Evolutionary conservation across 1,140 invertebrate genomes (phyloP), one percentile per base, ranked within the genome.

Genomic region (Zaprionus tsacasi): DNA sequence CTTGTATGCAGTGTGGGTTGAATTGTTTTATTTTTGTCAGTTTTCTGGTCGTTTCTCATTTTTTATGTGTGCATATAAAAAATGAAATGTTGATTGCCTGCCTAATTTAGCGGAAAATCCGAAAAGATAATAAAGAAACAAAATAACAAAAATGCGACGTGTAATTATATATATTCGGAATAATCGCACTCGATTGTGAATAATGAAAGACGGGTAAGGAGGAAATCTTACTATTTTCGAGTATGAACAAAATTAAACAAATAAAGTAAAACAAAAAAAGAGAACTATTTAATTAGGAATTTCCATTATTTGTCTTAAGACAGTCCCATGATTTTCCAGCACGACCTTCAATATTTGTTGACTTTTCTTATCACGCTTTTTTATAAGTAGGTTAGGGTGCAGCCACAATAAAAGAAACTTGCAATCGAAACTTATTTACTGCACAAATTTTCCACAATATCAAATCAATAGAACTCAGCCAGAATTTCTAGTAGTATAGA

Each of bases 81-180:
- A 35, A 54, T 40, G 58, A 55, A 73, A 69, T 69, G 50, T 43
- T 45, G 58, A 61, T 17, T 38, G 65, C 50, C 65, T 43, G 58
- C 50, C 71, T 69, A 74, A 74, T 74, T 74, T 69, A 74, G 48
- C 21, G 71, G 71, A 74, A 73, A 74, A 59, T 72, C 17, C 12
- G 35, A 56, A 36, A 35, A 50, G 45, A 36, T 66, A 66, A 58
- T 48, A n/a, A 30, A 15, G 43, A 11, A 45, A 45, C 30, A 55
- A 35, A 15, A 45, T 11, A 45, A 45, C 30, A 55, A 35, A 63
- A 38, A 33, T 35, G 30, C 27, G 5, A 25, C 17, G 45, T 50
- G 11, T 50, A 50, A 50, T 50, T 50, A 30, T 50, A 30, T 50
- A 50, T 50, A 50, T 50, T 25, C 11, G 17, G 17, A 21, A 50